These are phyloP conservation scores for Willowsia nigromaculata DNA, from an alignment of 2,888 invertebrate genomes.

Conservation along the genomic window DNA sequence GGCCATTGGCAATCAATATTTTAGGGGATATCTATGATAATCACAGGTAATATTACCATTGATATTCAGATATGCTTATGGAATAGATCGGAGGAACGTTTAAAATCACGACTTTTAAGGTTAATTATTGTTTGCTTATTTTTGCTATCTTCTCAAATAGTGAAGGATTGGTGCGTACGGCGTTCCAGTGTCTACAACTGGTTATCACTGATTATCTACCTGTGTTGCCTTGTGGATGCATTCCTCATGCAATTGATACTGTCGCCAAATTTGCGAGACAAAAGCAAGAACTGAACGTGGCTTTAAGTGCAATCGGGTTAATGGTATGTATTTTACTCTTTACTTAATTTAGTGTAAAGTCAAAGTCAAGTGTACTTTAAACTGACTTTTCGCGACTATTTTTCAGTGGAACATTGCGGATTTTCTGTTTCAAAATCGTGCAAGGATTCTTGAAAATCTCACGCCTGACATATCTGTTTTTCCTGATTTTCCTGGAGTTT, in stretches of 20 bases:
- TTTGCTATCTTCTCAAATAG: too few species aligned
- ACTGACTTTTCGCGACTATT: slow-evolving; percentile 76
- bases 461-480: slow-evolving; percentile 88
- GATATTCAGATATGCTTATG: not conserved
- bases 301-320: slow-evolving; percentile 96
- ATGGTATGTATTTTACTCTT: slow-evolving; percentile 85
- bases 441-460: slow-evolving; percentile 88
- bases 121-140: too few species aligned
- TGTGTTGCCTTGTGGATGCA: slow-evolving; percentile 94
- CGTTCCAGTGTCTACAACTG: slow-evolving; percentile 97
- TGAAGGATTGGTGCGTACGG: slow-evolving; percentile 94
- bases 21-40: slow-evolving; percentile 97
- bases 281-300: slow-evolving; percentile 97
- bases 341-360: not conserved
- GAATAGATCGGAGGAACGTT: too few species aligned
- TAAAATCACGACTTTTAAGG: too few species aligned
- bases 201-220: slow-evolving; percentile 97
- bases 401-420: slow-evolving; percentile 98
- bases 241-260: slow-evolving; percentile 93
- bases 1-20: slow-evolving; percentile 96
- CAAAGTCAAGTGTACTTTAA: too few species aligned
- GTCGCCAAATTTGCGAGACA: slow-evolving; percentile 98
- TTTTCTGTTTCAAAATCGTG: slow-evolving; percentile 96
- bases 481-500: slow-evolving; percentile 91
- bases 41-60: slow-evolving; percentile 86